phyloP scores from a whole-genome alignment of 2,888 invertebrate genomes.

The Gari tellinella region DNA sequence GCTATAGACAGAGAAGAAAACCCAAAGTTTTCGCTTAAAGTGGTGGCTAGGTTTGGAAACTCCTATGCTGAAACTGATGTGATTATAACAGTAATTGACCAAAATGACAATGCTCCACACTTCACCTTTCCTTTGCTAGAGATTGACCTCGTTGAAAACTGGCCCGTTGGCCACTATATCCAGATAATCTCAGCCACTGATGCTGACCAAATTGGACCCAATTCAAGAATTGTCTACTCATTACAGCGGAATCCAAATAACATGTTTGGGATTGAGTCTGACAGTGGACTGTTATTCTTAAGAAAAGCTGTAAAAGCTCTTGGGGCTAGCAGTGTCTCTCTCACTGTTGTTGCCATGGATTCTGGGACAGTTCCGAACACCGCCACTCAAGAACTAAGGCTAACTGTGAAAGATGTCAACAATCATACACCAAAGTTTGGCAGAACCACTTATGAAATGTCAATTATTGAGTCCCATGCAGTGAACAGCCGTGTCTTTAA shows the following conservation, averaged over 20 bases:
- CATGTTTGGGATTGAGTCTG: conserved; percentile 93
- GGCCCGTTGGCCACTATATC: conserved; percentile 96
- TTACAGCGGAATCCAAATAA: conserved; percentile 90
- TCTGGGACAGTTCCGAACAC: conserved; percentile 69
- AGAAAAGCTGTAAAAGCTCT: conserved; percentile 87
- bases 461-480: conserved; percentile 94
- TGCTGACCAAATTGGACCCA: conserved; percentile 92
- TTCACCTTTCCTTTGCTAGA: conserved; percentile 81
- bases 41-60: conserved; percentile 92
- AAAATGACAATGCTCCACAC: conserved; percentile 95
- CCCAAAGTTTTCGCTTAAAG: conserved; percentile 90
- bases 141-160: conserved; percentile 92
- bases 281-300: conserved; percentile 95
- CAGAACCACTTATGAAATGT: conserved; percentile 96
- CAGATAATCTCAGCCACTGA: conserved; percentile 94
- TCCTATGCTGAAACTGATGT: conserved; percentile 92
- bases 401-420: conserved; percentile 93
- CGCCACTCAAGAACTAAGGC: conserved; percentile 63
- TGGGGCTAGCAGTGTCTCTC: conserved; percentile 37
- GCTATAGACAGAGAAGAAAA: conserved; percentile 94
- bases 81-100: conserved; percentile 92
- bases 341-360: conserved; percentile 77
- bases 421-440: conserved; percentile 98
- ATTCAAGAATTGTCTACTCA: conserved; percentile 93
- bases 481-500: conserved; percentile 90